Evolutionary conservation across 2,113 vertebrate species (phyloP).

Genomic region (Xenus cinereus): DNA sequence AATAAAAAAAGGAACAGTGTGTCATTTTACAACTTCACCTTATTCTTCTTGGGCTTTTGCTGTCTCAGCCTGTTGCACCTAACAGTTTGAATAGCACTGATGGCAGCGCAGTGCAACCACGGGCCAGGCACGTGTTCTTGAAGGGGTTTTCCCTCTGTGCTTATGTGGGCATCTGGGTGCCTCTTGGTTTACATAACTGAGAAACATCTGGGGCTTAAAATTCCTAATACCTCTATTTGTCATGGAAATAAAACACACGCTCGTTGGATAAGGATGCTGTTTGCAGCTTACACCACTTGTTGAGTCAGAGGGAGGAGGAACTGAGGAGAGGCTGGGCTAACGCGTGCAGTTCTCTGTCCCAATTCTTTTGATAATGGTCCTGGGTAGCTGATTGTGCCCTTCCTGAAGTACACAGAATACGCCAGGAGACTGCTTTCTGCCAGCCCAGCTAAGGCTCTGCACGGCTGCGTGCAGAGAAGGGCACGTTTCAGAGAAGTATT

Average conservation of each 20-base stretch:
- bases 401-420: conserved; percentile 10
- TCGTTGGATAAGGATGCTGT: conserved; percentile 24
- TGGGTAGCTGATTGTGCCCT: background rate
- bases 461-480: background rate
- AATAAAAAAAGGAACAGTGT: background rate
- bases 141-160: conserved; percentile 6
- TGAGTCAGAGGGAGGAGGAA: conserved; percentile 57
- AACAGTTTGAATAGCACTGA: background rate
- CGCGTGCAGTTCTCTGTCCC: background rate
- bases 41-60: background rate
- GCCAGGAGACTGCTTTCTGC: background rate
- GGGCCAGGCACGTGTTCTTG: background rate
- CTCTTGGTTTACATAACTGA: background rate
- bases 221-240: background rate
- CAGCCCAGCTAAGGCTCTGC: background rate
- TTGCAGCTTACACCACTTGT: conserved; percentile 5
- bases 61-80: background rate
- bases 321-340: background rate
- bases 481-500: background rate
- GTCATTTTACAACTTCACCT: background rate
- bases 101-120: background rate
- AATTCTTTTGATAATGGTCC: conserved; percentile 39
- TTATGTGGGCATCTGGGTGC: background rate
- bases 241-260: background rate
- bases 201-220: conserved; percentile 12